Conservation (phyloP, 2,113 vertebrate genomes). For the Percina caprodes region DNA sequence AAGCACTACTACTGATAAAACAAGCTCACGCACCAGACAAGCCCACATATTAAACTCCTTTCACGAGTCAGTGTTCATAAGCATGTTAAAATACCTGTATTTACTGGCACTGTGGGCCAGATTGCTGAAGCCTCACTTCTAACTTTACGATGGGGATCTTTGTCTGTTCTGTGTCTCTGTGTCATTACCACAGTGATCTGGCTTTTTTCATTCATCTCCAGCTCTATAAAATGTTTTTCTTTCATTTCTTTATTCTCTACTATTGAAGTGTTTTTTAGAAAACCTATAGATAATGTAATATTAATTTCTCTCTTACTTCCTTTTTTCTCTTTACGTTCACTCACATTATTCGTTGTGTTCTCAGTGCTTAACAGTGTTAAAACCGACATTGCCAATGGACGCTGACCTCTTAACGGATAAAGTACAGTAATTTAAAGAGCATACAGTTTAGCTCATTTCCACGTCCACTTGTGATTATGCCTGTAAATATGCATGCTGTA, state of each 20-base stretch:
- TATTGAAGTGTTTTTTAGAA: slow-evolving; percentile 9
- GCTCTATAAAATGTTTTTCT: slow-evolving; percentile 43
- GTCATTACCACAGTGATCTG: slow-evolving; percentile 80
- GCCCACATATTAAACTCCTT: slow-evolving; percentile 48
- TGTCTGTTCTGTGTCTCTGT: slow-evolving; percentile 78
- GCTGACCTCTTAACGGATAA: background rate
- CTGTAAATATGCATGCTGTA: slow-evolving; percentile 21
- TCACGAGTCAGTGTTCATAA: slow-evolving; percentile 14
- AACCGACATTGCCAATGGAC: background rate
- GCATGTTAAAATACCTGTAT: slow-evolving; percentile 18
- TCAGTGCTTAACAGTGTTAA: background rate
- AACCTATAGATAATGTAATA: background rate
- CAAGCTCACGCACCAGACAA: slow-evolving; percentile 33
- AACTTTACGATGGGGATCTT: slow-evolving; percentile 72
- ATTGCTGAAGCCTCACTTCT: slow-evolving; percentile 57
- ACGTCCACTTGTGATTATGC: slow-evolving; percentile 16
- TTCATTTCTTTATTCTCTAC: slow-evolving; percentile 38
- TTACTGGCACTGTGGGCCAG: slow-evolving; percentile 27
- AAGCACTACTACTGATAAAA: slow-evolving; percentile 61
- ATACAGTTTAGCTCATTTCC: slow-evolving; percentile 8
- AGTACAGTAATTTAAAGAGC: background rate
- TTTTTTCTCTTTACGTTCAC: background rate
- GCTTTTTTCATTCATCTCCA: slow-evolving; percentile 64
- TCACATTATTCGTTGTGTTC: background rate
- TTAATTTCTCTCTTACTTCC: background rate